phyloP scores from a whole-genome alignment of 2,113 vertebrate species.

The Hippopotamus amphibius region DNA sequence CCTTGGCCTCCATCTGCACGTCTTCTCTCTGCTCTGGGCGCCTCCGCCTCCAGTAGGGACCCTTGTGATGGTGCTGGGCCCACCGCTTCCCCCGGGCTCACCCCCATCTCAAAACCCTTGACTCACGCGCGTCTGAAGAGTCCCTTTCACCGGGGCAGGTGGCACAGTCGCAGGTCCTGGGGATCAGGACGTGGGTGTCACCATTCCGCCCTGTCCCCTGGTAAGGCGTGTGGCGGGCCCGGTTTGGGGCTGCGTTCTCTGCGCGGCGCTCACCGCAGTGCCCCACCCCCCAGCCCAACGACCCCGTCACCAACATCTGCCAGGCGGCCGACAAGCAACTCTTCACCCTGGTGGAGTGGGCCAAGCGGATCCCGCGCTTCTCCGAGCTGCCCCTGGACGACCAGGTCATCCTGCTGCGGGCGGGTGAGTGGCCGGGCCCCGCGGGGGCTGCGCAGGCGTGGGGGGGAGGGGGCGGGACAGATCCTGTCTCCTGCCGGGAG shows the following conservation, averaged over 20 bases:
- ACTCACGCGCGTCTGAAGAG: accelerated
- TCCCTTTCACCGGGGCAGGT: accelerated
- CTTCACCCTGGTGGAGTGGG: conserved; percentile 99
- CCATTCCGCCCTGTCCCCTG: accelerated
- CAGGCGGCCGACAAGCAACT: conserved; percentile 99
- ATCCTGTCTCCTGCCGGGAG: neutral
- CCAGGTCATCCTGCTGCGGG: conserved; percentile 97
- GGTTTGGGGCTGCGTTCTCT: accelerated
- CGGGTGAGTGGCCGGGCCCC: conserved; percentile 88
- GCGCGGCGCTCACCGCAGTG: neutral
- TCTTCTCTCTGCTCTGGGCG: neutral
- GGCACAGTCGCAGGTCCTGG: accelerated
- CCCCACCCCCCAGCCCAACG: conserved; percentile 90
- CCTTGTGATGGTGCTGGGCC: neutral
- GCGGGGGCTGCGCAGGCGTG: accelerated
- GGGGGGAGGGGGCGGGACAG: accelerated
- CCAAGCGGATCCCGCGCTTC: conserved; percentile 98
- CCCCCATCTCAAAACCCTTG: accelerated
- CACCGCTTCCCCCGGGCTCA: accelerated
- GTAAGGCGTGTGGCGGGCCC: accelerated
- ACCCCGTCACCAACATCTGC: conserved; percentile 98
- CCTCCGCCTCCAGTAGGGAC: neutral
- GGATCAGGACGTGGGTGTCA: accelerated
- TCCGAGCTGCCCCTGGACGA: conserved; percentile 97
- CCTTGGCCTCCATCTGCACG: accelerated